Conservation (phyloP, 2,113 vertebrate genomes). For the Stigmatopora argus region DNA sequence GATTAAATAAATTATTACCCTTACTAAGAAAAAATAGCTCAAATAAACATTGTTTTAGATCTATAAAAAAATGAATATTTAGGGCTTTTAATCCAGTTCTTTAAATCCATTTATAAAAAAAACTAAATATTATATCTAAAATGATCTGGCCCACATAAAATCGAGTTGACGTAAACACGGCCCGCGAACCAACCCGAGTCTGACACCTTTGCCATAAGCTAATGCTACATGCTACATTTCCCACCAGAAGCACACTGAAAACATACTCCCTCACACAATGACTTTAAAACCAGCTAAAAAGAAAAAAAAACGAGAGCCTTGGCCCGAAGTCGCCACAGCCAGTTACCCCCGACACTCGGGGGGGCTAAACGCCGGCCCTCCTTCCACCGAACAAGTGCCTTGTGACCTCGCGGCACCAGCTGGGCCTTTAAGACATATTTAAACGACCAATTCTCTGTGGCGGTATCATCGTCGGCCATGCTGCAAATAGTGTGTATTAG, state of each 20-base stretch:
- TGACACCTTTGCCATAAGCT: too few relatives aligned
- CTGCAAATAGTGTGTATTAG: slow-evolving; percentile 57
- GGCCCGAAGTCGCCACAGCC: slow-evolving; percentile 32
- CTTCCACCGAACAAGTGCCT: slow-evolving; percentile 40
- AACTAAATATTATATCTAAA: too few relatives aligned
- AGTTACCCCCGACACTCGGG: slow-evolving; percentile 27
- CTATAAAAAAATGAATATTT: too few relatives aligned
- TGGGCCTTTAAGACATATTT: slow-evolving; percentile 57
- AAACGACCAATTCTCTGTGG: slow-evolving; percentile 50
- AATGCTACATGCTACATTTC: slow-evolving; percentile 9
- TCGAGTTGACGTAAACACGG: too few relatives aligned
- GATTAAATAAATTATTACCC: too few relatives aligned
- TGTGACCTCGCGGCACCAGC: slow-evolving; percentile 54
- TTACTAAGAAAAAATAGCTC: too few relatives aligned
- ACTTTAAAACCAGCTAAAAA: slow-evolving; percentile 7
- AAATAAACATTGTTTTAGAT: too few relatives aligned
- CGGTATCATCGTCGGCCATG: slow-evolving; percentile 42
- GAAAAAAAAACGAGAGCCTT: slow-evolving; percentile 22
- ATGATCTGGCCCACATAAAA: too few relatives aligned
- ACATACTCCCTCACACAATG: slow-evolving; percentile 12
- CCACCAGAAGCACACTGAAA: slow-evolving; percentile 10
- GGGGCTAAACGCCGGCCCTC: slow-evolving; percentile 40
- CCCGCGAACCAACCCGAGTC: too few relatives aligned
- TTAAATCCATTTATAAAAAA: too few relatives aligned
- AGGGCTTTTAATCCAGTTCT: too few relatives aligned